phyloP scores from a whole-genome alignment of 92 coral and sea anemone species.

The Chrysogorgia sp. region DNA sequence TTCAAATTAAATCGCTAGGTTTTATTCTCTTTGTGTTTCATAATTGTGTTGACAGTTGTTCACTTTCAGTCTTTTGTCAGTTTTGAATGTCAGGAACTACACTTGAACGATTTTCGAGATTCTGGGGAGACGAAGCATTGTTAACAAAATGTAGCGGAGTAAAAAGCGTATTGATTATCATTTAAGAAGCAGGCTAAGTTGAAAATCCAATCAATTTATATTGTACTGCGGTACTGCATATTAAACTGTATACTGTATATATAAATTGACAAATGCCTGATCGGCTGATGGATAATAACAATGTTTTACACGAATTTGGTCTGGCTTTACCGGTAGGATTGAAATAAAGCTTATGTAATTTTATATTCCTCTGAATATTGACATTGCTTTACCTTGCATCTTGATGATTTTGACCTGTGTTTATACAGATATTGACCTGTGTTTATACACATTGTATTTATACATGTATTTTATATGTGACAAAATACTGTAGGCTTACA shows the following conservation, averaged over 20 bases:
- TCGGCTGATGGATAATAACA: neutral
- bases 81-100: constrained; percentile 35
- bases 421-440: no score
- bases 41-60: no score
- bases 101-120: constrained; percentile 32
- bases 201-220: no score
- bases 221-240: no score
- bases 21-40: neutral
- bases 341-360: no score
- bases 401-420: neutral
- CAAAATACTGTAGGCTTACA: no score
- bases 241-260: neutral
- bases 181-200: neutral
- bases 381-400: neutral
- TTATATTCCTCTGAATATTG: no score
- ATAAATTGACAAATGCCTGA: neutral
- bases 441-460: no score
- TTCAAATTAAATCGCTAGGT: neutral
- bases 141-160: no score
- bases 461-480: no score
- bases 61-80: neutral
- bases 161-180: neutral
- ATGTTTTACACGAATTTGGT: neutral
- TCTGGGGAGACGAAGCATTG: neutral
- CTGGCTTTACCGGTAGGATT: neutral